phyloP scores from a whole-genome alignment of 2,888 invertebrate genomes.

The Volucella inflata region DNA sequence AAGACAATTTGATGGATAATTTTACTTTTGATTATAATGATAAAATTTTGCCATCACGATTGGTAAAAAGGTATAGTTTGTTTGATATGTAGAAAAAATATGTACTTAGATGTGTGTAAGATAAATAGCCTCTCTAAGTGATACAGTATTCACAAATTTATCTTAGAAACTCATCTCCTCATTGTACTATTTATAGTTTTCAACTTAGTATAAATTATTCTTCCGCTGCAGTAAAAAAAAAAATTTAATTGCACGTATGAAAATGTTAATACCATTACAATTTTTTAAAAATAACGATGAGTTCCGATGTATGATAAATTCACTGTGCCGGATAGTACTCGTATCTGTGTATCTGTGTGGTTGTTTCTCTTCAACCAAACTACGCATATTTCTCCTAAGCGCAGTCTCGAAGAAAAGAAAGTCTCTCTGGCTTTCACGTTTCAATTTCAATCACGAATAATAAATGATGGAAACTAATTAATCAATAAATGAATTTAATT shows the following conservation, averaged over 20 bases:
- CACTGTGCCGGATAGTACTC: background rate
- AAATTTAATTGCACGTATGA: constrained; percentile 2
- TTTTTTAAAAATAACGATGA: background rate
- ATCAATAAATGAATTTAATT: constrained; percentile 30
- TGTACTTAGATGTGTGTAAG: no score
- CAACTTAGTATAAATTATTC: background rate
- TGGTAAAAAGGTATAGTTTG: no score
- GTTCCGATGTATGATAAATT: background rate
- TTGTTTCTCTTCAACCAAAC: background rate
- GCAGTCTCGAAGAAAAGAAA: background rate
- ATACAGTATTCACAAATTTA: no score
- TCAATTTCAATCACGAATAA: constrained; percentile 38
- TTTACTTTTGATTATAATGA: no score
- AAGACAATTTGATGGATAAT: no score
- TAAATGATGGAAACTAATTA: constrained; percentile 37
- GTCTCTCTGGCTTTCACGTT: background rate
- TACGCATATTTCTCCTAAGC: background rate
- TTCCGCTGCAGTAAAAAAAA: constrained; percentile 6
- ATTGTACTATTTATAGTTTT: background rate
- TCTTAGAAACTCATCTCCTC: no score
- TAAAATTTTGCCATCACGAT: no score
- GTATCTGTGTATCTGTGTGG: background rate
- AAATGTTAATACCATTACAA: constrained; percentile 13
- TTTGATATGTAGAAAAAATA: no score
- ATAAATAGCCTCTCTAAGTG: no score